Base-by-base conservation (phyloP, 2,888 invertebrate species). In the Germaria angustata region DNA sequence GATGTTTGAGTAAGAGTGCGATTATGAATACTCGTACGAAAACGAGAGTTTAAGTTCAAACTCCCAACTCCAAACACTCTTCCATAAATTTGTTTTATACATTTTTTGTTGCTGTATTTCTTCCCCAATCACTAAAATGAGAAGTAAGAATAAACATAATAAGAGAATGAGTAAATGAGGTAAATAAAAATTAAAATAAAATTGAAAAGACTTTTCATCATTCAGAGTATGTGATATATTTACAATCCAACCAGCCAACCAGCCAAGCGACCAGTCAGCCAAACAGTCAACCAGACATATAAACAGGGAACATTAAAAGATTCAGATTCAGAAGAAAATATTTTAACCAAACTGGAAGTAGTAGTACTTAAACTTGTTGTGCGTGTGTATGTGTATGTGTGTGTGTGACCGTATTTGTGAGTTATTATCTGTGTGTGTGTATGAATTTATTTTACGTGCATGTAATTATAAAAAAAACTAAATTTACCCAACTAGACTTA, bases 41-140 rank as follows among this genome's bases (percentile, higher is more conserved):
- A 55, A 34, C 22, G 57, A 72, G 79, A 66, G 66, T 59, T 53
- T 36, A 24, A 51, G 51, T 22, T 59, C 41, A 72, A 66, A 79
- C 72, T 73, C 57, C 79, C 59, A 80, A 73, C 72, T 80, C 59
- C 72, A 80, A 20, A 41, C 44, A 46, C 79, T 82, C 79, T 79
- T 71, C 59, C 75, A 53, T 66, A 46, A 53, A 34, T 49, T 46
- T 71, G 32, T 76, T n/a, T 51, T 24, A 46, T 8, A 66, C 69
- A 78, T 66, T 68, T 75, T 34, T 7, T n/a, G n/a, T n/a, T n/a
- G 8, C 39, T 61, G 20, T 36, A 36, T 41, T 15, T 65, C 6
- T 59, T 77, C 72, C 34, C 63, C 24, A 24, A 77, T 46, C 72
- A 20, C 82, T 82, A 55, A 59, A 82, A 82, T 76, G 82, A 82